phyloP scores from a whole-genome alignment of 2,888 invertebrate species.

The Drosophila trichaetosa region DNA sequence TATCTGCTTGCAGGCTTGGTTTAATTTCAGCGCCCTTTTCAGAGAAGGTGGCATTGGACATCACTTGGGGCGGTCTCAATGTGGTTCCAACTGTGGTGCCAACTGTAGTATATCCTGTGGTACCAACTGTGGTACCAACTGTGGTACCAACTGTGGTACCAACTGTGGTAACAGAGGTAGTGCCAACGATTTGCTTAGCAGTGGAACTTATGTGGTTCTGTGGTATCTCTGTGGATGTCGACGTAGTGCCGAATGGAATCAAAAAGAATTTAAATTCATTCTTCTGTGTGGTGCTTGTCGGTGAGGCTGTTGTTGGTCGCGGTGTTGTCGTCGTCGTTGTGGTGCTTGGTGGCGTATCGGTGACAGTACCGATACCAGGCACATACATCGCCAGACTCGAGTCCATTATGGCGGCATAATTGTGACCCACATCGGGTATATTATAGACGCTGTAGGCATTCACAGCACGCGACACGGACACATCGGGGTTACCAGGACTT shows the following conservation, averaged over 20 bases:
- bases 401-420: constrained; percentile 54
- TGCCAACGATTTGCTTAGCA: neutral
- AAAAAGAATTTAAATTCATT: constrained; percentile 12
- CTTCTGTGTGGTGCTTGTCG: constrained; percentile 1
- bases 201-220: neutral
- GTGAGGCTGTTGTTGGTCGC: constrained; percentile 5
- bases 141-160: constrained; percentile 3
- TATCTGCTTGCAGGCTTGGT: neutral
- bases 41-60: neutral
- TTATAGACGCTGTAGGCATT: constrained; percentile 61
- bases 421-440: constrained; percentile 58
- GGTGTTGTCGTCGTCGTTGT: constrained; percentile 22
- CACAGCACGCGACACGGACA: constrained; percentile 49
- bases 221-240: neutral
- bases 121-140: neutral
- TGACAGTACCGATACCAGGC: constrained; percentile 59
- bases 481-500: constrained; percentile 31
- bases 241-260: constrained; percentile 5
- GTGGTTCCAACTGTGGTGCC: neutral
- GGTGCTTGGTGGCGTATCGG: constrained; percentile 43
- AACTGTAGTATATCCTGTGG: neutral
- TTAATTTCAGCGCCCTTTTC: neutral
- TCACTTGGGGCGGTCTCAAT: neutral
- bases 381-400: constrained; percentile 54
- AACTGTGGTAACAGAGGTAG: neutral